phyloP scores from a whole-genome alignment of 2,797 vertebrate species.

The Limosa lapponica region DNA sequence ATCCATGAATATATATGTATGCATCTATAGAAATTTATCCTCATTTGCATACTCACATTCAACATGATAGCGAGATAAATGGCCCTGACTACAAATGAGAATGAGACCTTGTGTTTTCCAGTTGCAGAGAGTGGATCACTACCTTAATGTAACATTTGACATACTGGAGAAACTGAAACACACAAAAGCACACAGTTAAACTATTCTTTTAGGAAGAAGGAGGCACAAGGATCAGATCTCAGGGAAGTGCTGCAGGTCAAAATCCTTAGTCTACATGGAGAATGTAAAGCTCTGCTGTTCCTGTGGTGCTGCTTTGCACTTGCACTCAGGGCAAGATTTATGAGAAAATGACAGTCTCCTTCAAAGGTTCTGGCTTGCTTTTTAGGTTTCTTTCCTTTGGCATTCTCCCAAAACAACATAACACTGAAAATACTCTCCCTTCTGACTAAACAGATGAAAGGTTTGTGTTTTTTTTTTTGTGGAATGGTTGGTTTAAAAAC shows the following conservation, averaged over 20 bases:
- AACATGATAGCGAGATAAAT: neutral
- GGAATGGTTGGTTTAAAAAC: neutral
- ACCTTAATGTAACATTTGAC: neutral
- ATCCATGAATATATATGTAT: neutral
- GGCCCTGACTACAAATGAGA: neutral
- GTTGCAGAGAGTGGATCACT: neutral
- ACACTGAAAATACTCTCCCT: neutral
- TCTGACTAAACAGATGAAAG: neutral
- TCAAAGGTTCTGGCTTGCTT: neutral
- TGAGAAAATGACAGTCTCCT: neutral
- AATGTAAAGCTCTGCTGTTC: neutral
- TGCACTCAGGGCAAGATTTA: neutral
- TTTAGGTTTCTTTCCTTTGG: neutral
- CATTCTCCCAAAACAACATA: neutral
- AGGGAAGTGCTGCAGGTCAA: neutral
- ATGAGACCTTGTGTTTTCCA: neutral
- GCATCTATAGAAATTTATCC: neutral
- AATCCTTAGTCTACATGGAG: neutral
- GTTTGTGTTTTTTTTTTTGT: neutral
- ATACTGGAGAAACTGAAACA: neutral
- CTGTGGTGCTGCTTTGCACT: neutral
- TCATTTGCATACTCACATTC: neutral
- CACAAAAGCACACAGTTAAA: neutral
- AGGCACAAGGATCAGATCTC: neutral
- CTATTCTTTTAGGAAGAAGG: neutral